A percentile compares a stretch with the other conserved stretches of the same genome.
Conservation (phyloP, 2,113 vertebrate genomes). For the Notarius lentiginosus region DNA sequence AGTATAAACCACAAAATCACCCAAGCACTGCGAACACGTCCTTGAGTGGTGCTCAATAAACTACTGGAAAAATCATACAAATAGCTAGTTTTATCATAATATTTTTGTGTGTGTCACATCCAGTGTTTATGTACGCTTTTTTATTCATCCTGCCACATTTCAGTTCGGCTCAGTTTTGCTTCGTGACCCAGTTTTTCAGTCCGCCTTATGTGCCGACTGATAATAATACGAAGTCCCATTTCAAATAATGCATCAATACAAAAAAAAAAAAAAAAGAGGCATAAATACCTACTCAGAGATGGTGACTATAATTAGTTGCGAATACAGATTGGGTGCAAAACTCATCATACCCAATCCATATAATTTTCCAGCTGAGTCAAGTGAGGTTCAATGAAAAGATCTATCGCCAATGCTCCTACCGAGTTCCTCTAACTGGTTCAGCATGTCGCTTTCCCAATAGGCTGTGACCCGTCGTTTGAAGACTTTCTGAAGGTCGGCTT, state of each 20-base stretch:
- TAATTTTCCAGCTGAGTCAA: slow-evolving; percentile 15
- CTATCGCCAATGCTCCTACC: background rate
- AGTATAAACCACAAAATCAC: background rate
- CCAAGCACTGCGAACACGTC: background rate
- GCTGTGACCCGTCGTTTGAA: background rate
- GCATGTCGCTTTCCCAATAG: slow-evolving; percentile 19
- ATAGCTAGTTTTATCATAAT: background rate
- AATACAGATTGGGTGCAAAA: background rate
- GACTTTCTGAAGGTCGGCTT: background rate
- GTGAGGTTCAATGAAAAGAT: background rate
- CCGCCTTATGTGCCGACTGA: background rate
- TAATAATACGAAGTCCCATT: background rate
- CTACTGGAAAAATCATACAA: background rate
- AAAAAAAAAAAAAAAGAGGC: background rate
- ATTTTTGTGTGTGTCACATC: background rate
- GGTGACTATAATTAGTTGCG: background rate
- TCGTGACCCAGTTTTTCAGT: background rate
- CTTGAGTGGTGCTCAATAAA: background rate
- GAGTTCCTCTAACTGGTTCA: slow-evolving; percentile 21
- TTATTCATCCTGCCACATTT: background rate
- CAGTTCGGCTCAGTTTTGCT: background rate
- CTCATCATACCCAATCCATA: background rate
- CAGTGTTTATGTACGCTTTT: background rate
- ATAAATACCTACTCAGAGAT: background rate
- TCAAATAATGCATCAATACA: background rate